These are phyloP conservation scores for Drosophila miranda DNA, from an alignment of 1,140 invertebrate species.

Conservation along the genomic window DNA sequence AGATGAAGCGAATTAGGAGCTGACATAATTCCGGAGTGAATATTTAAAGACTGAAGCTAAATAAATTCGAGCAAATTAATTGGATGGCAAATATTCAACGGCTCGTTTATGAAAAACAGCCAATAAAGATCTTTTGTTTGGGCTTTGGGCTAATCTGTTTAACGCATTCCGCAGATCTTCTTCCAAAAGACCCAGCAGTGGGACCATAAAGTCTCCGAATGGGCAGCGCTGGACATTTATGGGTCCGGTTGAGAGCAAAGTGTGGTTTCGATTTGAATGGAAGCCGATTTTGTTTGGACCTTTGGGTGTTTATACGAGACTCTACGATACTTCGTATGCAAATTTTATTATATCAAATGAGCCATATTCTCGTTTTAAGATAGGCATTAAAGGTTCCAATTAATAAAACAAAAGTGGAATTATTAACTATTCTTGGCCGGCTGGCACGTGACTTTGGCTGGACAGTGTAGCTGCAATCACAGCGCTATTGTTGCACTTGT, in stretches of 20 bases:
- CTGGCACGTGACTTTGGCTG: conserved; percentile 42
- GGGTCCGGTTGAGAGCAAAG: conserved; percentile 32
- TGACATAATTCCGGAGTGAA: conserved; percentile 50
- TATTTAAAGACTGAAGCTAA: conserved; percentile 54
- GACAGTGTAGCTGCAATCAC: conserved; percentile 39
- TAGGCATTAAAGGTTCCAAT: conserved; percentile 17
- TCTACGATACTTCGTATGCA: conserved; percentile 29
- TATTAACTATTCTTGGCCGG: neutral
- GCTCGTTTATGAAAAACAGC: conserved; percentile 65
- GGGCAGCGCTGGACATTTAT: conserved; percentile 28
- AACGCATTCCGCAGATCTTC: conserved; percentile 51
- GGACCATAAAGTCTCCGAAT: conserved; percentile 48
- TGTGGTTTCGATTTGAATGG: conserved; percentile 29
- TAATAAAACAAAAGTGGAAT: conserved; percentile 28
- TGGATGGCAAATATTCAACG: conserved; percentile 49
- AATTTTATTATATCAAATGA: conserved; percentile 24
- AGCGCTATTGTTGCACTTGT: conserved; percentile 53
- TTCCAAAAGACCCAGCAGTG: conserved; percentile 13
- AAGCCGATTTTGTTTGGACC: conserved; percentile 20
- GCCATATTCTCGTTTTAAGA: conserved; percentile 13
- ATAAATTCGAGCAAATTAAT: conserved; percentile 74
- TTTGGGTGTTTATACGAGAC: conserved; percentile 31
- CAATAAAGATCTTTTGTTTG: conserved; percentile 65
- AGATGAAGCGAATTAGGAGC: neutral
- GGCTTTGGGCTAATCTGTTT: conserved; percentile 51